Base-by-base conservation (phyloP, 2,797 vertebrate genomes). In the Siniperca obscura region DNA sequence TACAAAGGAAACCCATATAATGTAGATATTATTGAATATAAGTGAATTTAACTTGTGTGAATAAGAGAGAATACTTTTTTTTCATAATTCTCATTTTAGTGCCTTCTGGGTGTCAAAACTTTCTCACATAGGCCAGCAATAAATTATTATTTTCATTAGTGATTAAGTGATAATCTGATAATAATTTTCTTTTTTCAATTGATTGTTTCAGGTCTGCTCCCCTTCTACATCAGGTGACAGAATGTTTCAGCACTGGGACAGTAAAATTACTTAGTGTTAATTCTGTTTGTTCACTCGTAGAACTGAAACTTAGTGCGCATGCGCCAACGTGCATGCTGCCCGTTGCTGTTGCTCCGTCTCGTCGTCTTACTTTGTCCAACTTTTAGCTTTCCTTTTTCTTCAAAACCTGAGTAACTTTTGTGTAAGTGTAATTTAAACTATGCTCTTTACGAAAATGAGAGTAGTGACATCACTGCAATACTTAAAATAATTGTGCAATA, bases 221-320 rank as follows among this genome's bases (percentile, higher is more conserved):
- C 30, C 30, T 9, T 13, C 10, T 21, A 2, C 6, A 22, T 42
- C 12, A 68, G 69, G 19, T 70, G 67, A 67, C 67, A 70, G 30
- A 46, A 74, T 65, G 50, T n/a, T 69, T 83, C 40, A 73, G 7
- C 16, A 44, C 22, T 36, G 3, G 12, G 14, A 61, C 34, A 13
- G 59, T 56, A 36, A 55, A 81, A 30, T 30, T 30, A 30, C 30
- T 30, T 30, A 30, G 3, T 30, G 30, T 30, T 30, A 30, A 86
- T 56, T 71, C 21, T 55, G 66, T 61, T 76, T 66, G 30, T 46
- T 75, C 22, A 27, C 30, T 50, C 16, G 46, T 0, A 5, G 22
- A 68, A 21, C 40, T 77, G 50, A 83, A 30, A 30, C 30, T 30
- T 30, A 30, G 27, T 30, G 27, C 27, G 27, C 27, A 30, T 30